Evolutionary conservation across 2,113 vertebrate species (phyloP).

Genomic region (Onychostoma macrolepis): DNA sequence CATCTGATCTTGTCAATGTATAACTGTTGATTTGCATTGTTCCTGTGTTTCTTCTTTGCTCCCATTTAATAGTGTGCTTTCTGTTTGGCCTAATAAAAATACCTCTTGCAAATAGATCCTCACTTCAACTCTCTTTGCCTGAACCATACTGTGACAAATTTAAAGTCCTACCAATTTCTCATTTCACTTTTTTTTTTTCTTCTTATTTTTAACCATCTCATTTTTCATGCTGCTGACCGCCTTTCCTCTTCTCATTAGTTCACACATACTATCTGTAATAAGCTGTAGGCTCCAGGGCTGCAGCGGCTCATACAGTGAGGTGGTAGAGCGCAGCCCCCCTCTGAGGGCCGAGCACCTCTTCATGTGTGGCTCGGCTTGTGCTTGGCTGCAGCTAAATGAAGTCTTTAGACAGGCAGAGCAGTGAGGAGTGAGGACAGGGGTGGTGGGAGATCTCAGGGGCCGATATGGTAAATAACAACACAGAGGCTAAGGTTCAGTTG

Average conservation of each 20-base stretch:
- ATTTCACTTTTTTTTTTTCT: neutral
- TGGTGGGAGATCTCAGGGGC: slow-evolving; percentile 40
- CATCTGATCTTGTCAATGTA: too few species aligned
- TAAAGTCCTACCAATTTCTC: neutral
- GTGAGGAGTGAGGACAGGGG: slow-evolving; percentile 27
- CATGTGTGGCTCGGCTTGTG: slow-evolving; percentile 31
- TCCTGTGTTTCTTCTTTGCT: neutral
- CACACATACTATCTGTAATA: slow-evolving; percentile 11
- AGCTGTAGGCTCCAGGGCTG: neutral
- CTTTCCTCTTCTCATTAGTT: slow-evolving; percentile 33
- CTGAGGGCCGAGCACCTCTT: slow-evolving; percentile 42
- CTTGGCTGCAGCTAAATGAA: slow-evolving; percentile 41
- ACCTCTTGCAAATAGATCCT: neutral
- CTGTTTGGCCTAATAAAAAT: neutral
- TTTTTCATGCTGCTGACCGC: slow-evolving; percentile 26
- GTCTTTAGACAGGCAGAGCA: slow-evolving; percentile 26
- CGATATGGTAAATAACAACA: slow-evolving; percentile 55
- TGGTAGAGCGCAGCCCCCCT: slow-evolving; percentile 2
- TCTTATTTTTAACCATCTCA: neutral
- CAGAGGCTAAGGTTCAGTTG: slow-evolving; percentile 21
- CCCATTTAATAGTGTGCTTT: neutral
- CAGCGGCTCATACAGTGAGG: slow-evolving; percentile 12
- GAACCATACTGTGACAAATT: neutral
- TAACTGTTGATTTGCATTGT: neutral
- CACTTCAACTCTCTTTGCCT: neutral